Base-by-base conservation (phyloP, 2,888 invertebrate species). In the Ecliptopera silaceata region DNA sequence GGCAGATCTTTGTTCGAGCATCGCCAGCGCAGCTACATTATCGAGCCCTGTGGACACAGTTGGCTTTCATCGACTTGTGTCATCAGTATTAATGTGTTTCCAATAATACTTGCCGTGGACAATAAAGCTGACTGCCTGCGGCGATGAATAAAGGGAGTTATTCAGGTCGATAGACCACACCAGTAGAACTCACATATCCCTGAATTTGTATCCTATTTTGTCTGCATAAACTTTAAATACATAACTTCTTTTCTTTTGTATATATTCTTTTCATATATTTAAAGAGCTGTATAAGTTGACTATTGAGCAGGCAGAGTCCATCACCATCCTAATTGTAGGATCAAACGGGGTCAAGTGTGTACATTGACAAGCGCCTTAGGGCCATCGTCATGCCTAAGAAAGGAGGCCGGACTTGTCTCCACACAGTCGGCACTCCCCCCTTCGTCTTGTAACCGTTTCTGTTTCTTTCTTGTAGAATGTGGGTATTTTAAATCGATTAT, bases 271-370 rank as follows among this genome's bases (percentile, higher is more conserved):
- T 10, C 38, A 43, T 36, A 39, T 48, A 38, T 17, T 29, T 15
- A 39, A 31, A 31, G 41, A 42, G 36, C 15, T 42, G 4, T 36
- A 12, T 45, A 31, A 20, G 48, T 48, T 56, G 56, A 51, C 47
- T 68, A 71, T 67, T 66, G 71, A 72, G 67, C 72, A 67, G 77
- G 70, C 74, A 68, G 77, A 79, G 84, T 85, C 58, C 61, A 85
- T 86, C 79, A 81, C 80, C 80, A 82, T 85, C 84, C 85, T 89
- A 90, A 91, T 91, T 89, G 91, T 86, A 77, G 77, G 91, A 90
- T 91, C 91, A 91, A 91, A 89, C 86, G 91, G 90, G 91, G 90
- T 91, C 88, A 91, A 91, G 84, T 91, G 90, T 88, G 82, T 87
- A 85, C 84, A 86, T 87, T 89, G 88, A 86, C 85, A 85, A 86